Conservation (phyloP, 2,888 invertebrate genomes). For the Periphyllus acericola region DNA sequence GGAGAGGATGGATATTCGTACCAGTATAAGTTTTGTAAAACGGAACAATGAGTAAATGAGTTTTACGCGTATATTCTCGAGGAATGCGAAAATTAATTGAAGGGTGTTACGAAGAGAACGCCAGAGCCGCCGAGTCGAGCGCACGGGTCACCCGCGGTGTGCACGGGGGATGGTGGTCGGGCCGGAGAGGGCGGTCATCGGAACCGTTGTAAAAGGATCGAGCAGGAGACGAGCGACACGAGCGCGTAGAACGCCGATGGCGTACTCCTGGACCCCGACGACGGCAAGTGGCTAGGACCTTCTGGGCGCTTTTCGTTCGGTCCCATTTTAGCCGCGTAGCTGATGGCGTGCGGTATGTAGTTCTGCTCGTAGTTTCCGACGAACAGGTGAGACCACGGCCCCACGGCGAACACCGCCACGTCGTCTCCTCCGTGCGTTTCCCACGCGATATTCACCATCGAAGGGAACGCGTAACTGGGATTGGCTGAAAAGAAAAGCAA, state of each 20-base stretch:
- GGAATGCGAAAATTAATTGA: no score
- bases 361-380: slow-evolving; percentile 63
- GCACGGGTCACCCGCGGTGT: no score
- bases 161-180: no score
- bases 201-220: background rate
- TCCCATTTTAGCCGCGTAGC: slow-evolving; percentile 58
- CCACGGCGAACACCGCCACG: slow-evolving; percentile 62
- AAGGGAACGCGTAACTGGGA: slow-evolving; percentile 59
- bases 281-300: background rate
- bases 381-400: slow-evolving; percentile 63
- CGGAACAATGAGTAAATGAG: no score
- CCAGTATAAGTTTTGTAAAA: no score
- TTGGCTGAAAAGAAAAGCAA: slow-evolving; percentile 20
- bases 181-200: background rate
- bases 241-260: background rate
- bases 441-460: slow-evolving; percentile 31
- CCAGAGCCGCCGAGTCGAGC: no score
- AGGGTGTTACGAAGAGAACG: background rate
- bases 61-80: no score
- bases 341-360: slow-evolving; percentile 62
- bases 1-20: no score
- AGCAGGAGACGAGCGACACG: background rate
- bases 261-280: background rate
- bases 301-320: background rate
- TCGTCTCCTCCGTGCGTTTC: slow-evolving; percentile 63